phyloP scores from a whole-genome alignment of 2,888 invertebrate genomes.

The Ichneumon xanthorius region DNA sequence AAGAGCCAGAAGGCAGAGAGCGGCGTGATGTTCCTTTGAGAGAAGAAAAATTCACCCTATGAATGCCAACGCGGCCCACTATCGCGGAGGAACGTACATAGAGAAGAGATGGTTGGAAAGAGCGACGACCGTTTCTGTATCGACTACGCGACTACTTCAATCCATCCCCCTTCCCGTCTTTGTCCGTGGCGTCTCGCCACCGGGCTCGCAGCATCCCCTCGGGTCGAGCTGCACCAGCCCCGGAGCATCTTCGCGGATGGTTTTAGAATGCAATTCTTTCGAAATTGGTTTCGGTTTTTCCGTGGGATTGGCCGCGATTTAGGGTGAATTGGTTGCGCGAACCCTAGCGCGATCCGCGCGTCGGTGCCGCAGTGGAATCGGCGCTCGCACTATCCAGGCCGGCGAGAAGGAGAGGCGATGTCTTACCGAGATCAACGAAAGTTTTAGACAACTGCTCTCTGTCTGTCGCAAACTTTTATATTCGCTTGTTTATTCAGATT shows the following conservation, averaged over 20 bases:
- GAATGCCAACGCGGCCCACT: slow-evolving; percentile 68
- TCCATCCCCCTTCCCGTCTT: slow-evolving; percentile 31
- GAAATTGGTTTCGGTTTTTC: slow-evolving; percentile 81
- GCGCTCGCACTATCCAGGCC: slow-evolving; percentile 36
- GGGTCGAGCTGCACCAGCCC: slow-evolving; percentile 39
- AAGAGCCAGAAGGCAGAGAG: slow-evolving; percentile 32
- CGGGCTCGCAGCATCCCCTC: slow-evolving; percentile 4
- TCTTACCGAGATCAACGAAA: slow-evolving; percentile 41
- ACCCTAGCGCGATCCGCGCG: slow-evolving; percentile 33
- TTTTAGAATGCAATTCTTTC: slow-evolving; percentile 82
- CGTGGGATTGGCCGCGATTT: slow-evolving; percentile 79
- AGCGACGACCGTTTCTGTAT: slow-evolving; percentile 61
- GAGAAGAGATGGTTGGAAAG: slow-evolving; percentile 37
- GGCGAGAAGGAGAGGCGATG: slow-evolving; percentile 41
- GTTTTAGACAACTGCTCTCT: slow-evolving; percentile 22
- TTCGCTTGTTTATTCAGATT: slow-evolving; percentile 58
- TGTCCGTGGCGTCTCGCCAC: slow-evolving; percentile 32
- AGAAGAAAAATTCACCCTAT: slow-evolving; percentile 65
- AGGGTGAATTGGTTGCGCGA: slow-evolving; percentile 73
- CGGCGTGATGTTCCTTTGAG: slow-evolving; percentile 57
- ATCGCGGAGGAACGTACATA: slow-evolving; percentile 15
- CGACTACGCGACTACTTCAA: slow-evolving; percentile 67
- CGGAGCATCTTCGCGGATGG: slow-evolving; percentile 74
- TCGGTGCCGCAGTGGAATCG: slow-evolving; percentile 42
- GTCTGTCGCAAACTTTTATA: slow-evolving; percentile 30